These are phyloP conservation scores for Hypocryptadius cinnamomeus DNA, from an alignment of 2,113 vertebrate species.

Conservation along the genomic window DNA sequence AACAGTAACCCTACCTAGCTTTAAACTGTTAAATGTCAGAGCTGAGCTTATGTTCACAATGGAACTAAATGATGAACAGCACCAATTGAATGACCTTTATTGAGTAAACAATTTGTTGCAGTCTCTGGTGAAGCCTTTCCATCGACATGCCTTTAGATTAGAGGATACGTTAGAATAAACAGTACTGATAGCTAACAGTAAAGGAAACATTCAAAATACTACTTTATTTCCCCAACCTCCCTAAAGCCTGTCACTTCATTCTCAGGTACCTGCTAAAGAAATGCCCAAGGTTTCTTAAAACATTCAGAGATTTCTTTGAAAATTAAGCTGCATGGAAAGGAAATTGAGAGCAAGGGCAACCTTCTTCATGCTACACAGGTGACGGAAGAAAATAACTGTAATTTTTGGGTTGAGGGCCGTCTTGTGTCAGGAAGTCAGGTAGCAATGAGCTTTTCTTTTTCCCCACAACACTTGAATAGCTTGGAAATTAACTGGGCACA, in stretches of 20 bases:
- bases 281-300: not conserved
- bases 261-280: not conserved
- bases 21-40: conserved; percentile 28
- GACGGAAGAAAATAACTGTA: not conserved
- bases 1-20: not conserved
- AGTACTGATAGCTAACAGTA: not conserved
- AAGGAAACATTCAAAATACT: not conserved
- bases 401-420: not conserved
- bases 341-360: not conserved
- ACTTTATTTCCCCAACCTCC: not conserved
- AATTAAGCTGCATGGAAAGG: not conserved
- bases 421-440: not conserved
- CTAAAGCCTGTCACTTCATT: not conserved
- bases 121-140: conserved; percentile 15
- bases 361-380: not conserved
- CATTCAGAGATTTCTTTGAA: not conserved
- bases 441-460: not conserved
- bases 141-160: conserved; percentile 18
- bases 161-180: not conserved
- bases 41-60: conserved; percentile 14
- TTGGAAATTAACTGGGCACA: not conserved
- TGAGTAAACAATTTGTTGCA: conserved; percentile 38
- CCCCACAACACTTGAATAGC: not conserved
- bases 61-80: conserved; percentile 5
- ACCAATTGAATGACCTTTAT: conserved; percentile 23